Conservation (phyloP, 2,113 vertebrate genomes). For the Dinomys branickii region DNA sequence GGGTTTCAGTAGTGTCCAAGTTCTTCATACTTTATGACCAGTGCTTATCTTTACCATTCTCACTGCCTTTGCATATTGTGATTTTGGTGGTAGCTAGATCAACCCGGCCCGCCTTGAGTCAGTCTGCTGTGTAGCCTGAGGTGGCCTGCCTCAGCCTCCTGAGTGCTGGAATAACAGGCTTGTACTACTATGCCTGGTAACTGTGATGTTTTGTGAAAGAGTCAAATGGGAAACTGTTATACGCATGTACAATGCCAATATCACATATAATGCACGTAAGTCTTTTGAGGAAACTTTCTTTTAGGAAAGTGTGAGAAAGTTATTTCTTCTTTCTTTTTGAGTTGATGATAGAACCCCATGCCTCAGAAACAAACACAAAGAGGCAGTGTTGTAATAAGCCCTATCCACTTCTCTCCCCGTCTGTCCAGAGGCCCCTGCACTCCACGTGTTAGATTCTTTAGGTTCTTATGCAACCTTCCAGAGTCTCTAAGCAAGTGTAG, state of each 20-base stretch:
- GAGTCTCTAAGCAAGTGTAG: background rate
- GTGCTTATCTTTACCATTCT: background rate
- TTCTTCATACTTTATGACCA: background rate
- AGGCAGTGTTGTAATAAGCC: background rate
- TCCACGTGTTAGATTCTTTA: background rate
- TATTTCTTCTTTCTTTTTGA: background rate
- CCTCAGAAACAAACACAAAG: background rate
- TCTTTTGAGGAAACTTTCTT: background rate
- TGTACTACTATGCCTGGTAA: background rate
- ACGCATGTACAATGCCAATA: background rate
- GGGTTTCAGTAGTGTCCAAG: background rate
- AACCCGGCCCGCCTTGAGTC: background rate
- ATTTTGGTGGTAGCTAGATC: background rate
- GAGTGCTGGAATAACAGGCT: background rate
- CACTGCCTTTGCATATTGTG: background rate
- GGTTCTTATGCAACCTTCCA: background rate
- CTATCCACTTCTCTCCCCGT: background rate
- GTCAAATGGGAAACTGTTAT: background rate
- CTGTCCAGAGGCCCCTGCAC: background rate
- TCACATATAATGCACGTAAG: background rate
- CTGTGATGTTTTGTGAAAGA: background rate
- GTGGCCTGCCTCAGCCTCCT: background rate
- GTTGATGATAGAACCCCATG: background rate
- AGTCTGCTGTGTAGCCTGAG: background rate
- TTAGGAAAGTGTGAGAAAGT: background rate